Evolutionary conservation across 2,113 vertebrate species (phyloP), one percentile per base, ranked within the genome.

Genomic region (Chionodraco myersi): DNA sequence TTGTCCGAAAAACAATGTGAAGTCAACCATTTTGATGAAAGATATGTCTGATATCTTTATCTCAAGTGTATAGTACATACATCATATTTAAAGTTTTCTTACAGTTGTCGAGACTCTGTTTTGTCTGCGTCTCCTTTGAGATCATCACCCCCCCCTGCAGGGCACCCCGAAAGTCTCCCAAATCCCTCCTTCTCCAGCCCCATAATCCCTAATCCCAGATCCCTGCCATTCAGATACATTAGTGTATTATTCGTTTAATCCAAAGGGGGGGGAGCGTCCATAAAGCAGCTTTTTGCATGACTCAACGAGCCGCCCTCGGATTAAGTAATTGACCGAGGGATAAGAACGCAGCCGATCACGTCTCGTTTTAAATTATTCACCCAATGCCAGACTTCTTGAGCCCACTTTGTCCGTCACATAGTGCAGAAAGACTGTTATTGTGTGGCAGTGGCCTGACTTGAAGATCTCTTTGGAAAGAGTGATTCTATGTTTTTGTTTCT

Each of bases 211-310:
- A 94, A 94, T 93, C 89, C 88, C 63, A 68, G 58, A 52, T 92
- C 71, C 75, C 77, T 72, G 0, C 68, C 78, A 64, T 88, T 85
- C 78, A 78, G 89, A 72, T 90, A 91, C 94, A 93, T 94, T 94
- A 92, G 91, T 86, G 82, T 93, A 93, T 92, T 90, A 93, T 89
- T 85, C 82, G 63, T 87, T 84, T 93, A 94, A 94, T 92, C 92
- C 89, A 63, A 51, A 53, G 72, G 26, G 47, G 30, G 30, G 36
- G 36, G 53, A 51, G 76, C 34, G 7, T 49, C 63, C 26, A 14
- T 30, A 91, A 90, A 92, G 86, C 82, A 64, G 88, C 90, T 93
- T 90, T 92, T 13, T 73, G 60, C 68, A 63, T 62, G 84, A 83
- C 74, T 83, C 65, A 63, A 18, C 62, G 14, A 81, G 60, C 49